Percentiles rank a stretch among this genome's conserved stretches.
Evolutionary conservation across 2,888 invertebrate genomes (phyloP).

Genomic region (Tachina lurida): DNA sequence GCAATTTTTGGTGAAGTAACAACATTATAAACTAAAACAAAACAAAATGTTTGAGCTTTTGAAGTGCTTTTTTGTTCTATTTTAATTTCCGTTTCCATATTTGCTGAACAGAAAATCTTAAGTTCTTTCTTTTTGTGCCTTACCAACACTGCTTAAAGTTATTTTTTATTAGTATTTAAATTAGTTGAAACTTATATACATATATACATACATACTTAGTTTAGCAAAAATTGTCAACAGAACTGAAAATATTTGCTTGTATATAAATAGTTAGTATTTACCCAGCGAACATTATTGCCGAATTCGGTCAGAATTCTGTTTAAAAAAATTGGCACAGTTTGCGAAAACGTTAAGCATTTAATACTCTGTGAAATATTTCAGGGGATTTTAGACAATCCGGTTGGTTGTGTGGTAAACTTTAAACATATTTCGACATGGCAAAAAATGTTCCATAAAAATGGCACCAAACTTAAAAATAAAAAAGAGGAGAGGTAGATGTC

Average conservation of each 20-base stretch:
- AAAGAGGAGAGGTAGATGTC: no score
- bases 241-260: not conserved
- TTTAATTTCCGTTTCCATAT: slow-evolving; percentile 58
- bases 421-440: no score
- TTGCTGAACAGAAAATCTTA: not conserved
- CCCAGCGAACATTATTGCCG: no score
- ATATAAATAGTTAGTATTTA: not conserved
- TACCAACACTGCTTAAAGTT: not conserved
- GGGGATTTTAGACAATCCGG: no score
- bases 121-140: not conserved
- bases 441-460: no score
- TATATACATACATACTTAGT: no score
- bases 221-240: slow-evolving; percentile 6
- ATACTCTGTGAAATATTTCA: no score
- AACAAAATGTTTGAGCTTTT: slow-evolving; percentile 53
- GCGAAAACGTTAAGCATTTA: no score
- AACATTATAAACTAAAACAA: slow-evolving; percentile 17
- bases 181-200: slow-evolving; percentile 4
- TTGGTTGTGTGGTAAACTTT: no score
- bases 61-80: slow-evolving; percentile 12
- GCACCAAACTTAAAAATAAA: no score
- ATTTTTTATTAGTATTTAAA: slow-evolving; percentile 14
- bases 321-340: no score
- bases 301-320: no score
- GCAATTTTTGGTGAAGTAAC: slow-evolving; percentile 5